Evolutionary conservation across 2,797 vertebrate species (phyloP).

Genomic region (Rhinogobio ventralis): DNA sequence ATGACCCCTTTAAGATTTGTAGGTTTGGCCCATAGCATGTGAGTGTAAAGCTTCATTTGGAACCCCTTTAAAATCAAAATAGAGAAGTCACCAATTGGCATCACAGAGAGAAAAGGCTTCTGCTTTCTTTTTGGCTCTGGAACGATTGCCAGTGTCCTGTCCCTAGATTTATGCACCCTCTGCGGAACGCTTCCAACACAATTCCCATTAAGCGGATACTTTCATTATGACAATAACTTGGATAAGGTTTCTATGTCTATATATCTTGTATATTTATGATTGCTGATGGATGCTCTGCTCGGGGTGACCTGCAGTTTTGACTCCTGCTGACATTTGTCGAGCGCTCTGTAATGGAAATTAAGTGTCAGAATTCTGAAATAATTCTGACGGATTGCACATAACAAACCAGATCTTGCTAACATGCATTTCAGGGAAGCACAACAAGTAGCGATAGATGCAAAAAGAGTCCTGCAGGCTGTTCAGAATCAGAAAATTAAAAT

Average conservation of each 20-base stretch:
- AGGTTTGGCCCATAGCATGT: neutral
- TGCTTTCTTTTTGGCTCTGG: constrained; percentile 2
- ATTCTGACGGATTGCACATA: constrained; percentile 27
- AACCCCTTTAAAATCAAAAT: neutral
- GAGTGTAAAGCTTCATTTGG: neutral
- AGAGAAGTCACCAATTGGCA: constrained; percentile 10
- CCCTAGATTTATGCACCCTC: neutral
- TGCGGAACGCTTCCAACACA: neutral
- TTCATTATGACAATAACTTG: constrained; percentile 33
- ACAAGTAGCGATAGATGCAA: neutral
- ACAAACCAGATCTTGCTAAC: constrained; percentile 9
- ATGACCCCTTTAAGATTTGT: neutral
- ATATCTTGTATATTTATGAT: constrained; percentile 43
- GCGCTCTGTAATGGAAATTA: constrained; percentile 22
- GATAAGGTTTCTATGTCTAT: neutral
- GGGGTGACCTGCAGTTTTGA: constrained; percentile 21
- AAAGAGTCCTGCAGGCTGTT: neutral
- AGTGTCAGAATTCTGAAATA: constrained; percentile 40
- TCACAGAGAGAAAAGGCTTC: neutral
- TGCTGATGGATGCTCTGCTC: constrained; percentile 37
- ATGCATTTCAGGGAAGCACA: neutral
- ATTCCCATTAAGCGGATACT: constrained; percentile 24
- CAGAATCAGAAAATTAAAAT: no score
- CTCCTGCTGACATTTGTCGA: constrained; percentile 22
- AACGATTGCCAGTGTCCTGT: neutral